Conservation (phyloP, 2,113 vertebrate genomes). For the Catagonus wagneri region DNA sequence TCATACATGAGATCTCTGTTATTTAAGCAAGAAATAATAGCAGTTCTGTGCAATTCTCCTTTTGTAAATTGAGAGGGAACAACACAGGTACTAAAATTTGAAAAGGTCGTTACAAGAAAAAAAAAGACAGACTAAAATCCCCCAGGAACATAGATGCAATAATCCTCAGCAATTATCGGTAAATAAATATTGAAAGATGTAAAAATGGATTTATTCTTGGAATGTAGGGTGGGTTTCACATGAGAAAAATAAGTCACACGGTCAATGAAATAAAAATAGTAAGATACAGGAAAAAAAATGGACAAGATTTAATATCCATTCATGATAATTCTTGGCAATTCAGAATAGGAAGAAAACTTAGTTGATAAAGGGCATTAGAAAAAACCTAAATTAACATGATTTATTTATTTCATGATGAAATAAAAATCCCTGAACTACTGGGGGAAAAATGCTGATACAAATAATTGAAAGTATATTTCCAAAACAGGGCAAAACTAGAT, state of each 20-base stretch:
- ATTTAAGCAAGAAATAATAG: background rate
- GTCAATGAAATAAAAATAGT: background rate
- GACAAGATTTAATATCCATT: background rate
- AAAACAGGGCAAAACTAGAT: background rate
- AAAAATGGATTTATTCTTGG: background rate
- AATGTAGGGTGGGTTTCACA: background rate
- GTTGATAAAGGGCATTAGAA: background rate
- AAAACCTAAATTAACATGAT: background rate
- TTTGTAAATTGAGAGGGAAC: background rate
- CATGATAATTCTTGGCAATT: background rate
- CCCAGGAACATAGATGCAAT: background rate
- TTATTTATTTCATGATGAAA: background rate
- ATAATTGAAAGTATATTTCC: background rate
- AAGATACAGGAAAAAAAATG: background rate
- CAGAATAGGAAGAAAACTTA: background rate
- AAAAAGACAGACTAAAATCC: background rate
- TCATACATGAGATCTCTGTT: background rate
- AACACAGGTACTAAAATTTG: background rate
- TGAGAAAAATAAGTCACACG: conserved; percentile 9
- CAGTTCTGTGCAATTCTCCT: background rate
- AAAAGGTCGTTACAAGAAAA: background rate
- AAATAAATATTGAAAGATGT: background rate
- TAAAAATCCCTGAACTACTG: background rate
- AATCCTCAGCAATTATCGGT: background rate
- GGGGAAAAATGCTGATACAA: background rate